Conservation (phyloP, 2,113 vertebrate species). For the Nanorana parkeri region DNA sequence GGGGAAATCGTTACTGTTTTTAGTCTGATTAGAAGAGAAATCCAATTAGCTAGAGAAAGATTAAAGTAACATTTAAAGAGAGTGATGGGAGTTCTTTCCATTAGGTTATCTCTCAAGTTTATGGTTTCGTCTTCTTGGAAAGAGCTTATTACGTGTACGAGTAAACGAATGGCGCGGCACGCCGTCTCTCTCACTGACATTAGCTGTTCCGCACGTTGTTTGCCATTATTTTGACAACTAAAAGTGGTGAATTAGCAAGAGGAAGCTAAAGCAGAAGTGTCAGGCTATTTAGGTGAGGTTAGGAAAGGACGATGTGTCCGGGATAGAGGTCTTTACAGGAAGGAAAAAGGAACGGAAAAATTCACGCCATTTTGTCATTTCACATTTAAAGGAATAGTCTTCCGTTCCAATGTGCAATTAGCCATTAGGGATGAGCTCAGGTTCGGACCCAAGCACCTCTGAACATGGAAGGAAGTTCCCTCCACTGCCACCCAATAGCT, state of each 20-base stretch:
- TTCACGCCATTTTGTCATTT: too few relatives aligned
- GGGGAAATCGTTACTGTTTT: background rate
- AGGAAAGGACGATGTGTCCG: background rate
- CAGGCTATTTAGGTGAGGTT: background rate
- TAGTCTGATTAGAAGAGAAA: conserved; percentile 37
- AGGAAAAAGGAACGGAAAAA: too few relatives aligned
- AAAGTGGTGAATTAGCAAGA: background rate
- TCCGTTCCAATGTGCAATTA: too few relatives aligned
- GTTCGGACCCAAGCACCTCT: too few relatives aligned
- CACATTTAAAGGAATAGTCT: too few relatives aligned
- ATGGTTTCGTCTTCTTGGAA: background rate
- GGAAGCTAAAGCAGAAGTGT: background rate
- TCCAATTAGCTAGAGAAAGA: conserved; percentile 50
- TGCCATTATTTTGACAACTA: conserved; percentile 8
- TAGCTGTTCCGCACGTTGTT: conserved; percentile 3
- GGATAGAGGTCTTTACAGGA: too few relatives aligned
- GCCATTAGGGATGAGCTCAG: too few relatives aligned
- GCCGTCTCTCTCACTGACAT: background rate
- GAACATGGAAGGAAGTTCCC: too few relatives aligned
- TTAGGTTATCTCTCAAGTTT: conserved; percentile 35
- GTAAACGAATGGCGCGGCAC: background rate
- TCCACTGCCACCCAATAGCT: too few relatives aligned
- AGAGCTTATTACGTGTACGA: background rate
- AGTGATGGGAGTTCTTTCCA: conserved; percentile 29
- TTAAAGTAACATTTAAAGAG: conserved; percentile 38